Percentiles rank a stretch among this genome's conserved stretches.
Conservation (phyloP, 1,140 invertebrate species). For the Zaprionus capensis region DNA sequence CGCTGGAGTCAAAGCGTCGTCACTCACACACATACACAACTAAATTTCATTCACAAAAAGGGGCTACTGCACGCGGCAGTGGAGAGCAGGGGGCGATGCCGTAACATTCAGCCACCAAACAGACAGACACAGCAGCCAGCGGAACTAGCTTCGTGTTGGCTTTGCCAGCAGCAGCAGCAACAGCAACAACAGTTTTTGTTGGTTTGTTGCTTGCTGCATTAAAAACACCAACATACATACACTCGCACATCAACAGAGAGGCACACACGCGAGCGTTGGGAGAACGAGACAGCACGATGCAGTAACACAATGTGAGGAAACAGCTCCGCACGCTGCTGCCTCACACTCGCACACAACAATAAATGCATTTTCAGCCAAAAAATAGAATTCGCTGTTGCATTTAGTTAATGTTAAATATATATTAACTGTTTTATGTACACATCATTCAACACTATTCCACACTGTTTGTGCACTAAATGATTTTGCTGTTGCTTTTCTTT, state of each 20-base stretch:
- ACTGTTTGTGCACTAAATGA: slow-evolving; percentile 9
- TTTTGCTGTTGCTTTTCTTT: slow-evolving; percentile 34
- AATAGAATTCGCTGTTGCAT: slow-evolving; percentile 38
- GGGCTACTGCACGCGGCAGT: slow-evolving; percentile 63
- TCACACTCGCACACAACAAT: slow-evolving; percentile 48
- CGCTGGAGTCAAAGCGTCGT: slow-evolving; percentile 64
- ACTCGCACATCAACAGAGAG: slow-evolving; percentile 25
- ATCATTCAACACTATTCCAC: background rate
- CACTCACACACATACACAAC: slow-evolving; percentile 42
- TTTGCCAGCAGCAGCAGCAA: slow-evolving; percentile 41
- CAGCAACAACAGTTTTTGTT: slow-evolving; percentile 65
- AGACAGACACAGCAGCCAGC: slow-evolving; percentile 46
- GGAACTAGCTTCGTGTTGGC: slow-evolving; percentile 66
- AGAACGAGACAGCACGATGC: slow-evolving; percentile 55
- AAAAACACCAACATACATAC: slow-evolving; percentile 55
- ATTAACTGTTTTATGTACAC: slow-evolving; percentile 22
- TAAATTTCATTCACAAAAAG: slow-evolving; percentile 78
- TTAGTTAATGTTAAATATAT: slow-evolving; percentile 27
- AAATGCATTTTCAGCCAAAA: slow-evolving; percentile 66
- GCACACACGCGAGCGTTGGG: slow-evolving; percentile 46
- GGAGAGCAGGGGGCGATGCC: slow-evolving; percentile 56
- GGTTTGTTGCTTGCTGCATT: slow-evolving; percentile 58
- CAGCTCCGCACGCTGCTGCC: slow-evolving; percentile 52
- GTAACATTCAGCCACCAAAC: slow-evolving; percentile 62
- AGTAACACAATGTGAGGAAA: slow-evolving; percentile 37